Conservation (phyloP, 2,797 vertebrate species). For the Gila robusta region DNA sequence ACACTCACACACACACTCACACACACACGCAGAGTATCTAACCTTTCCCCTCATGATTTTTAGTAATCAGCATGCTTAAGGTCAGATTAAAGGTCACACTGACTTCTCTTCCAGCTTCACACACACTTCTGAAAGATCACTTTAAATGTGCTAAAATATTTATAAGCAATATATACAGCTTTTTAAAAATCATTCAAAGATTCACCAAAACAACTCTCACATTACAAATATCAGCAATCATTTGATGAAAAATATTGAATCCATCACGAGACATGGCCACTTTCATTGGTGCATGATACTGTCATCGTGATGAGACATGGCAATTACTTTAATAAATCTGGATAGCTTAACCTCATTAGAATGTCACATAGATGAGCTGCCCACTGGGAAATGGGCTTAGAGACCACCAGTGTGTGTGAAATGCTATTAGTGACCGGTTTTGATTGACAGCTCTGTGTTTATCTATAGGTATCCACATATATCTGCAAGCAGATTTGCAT, state of each 20-base stretch:
- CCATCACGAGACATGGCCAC: neutral
- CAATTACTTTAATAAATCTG: conserved; percentile 44
- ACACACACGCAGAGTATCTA: neutral
- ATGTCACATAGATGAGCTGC: neutral
- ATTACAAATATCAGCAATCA: conserved; percentile 9
- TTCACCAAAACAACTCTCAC: neutral
- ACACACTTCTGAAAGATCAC: conserved; percentile 9
- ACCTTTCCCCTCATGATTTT: conserved; percentile 55
- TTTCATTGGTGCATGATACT: neutral
- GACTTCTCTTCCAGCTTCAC: conserved; percentile 7
- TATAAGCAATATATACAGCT: neutral
- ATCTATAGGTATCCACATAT: neutral
- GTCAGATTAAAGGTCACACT: conserved; percentile 48
- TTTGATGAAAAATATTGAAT: conserved; percentile 9
- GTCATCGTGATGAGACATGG: conserved; percentile 8
- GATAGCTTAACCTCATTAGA: conserved; percentile 31
- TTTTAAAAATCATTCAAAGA: neutral
- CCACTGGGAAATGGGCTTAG: neutral
- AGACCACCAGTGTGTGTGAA: conserved; percentile 14
- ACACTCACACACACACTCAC: too few species aligned
- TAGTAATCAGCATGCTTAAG: conserved; percentile 57
- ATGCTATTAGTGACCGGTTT: neutral
- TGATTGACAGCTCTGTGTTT: neutral
- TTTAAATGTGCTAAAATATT: neutral
- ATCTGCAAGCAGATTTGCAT: neutral